A percentile compares a stretch with the other conserved stretches of the same genome.
Conservation (phyloP, 2,113 vertebrate genomes). For the Pholis gunnellus region DNA sequence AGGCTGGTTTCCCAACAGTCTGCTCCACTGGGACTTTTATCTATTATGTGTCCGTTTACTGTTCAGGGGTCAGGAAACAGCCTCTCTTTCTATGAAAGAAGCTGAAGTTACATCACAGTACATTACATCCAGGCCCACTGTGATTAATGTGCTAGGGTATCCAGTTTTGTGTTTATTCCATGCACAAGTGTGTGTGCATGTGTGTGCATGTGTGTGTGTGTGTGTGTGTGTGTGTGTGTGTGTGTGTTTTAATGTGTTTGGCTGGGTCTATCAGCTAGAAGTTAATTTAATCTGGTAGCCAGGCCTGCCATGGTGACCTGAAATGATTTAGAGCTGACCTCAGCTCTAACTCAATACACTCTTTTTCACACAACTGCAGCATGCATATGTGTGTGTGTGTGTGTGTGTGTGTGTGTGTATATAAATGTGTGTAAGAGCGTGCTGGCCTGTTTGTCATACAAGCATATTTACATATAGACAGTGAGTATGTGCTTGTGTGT, state of each 20-base stretch:
- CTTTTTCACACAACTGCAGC: slow-evolving; percentile 44
- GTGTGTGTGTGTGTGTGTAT: slow-evolving; percentile 10
- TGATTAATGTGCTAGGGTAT: slow-evolving; percentile 76
- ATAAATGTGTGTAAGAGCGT: slow-evolving; percentile 18
- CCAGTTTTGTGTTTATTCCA: slow-evolving; percentile 67
- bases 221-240: slow-evolving; percentile 27
- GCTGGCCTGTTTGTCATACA: slow-evolving; percentile 43
- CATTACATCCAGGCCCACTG: slow-evolving; percentile 57
- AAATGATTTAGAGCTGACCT: slow-evolving; percentile 82
- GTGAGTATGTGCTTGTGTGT: slow-evolving; percentile 21
- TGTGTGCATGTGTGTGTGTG: slow-evolving; percentile 29
- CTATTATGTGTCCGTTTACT: slow-evolving; percentile 65
- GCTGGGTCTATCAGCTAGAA: slow-evolving; percentile 72
- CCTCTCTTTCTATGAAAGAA: slow-evolving; percentile 55
- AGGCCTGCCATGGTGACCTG: slow-evolving; percentile 74
- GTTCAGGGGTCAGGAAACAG: slow-evolving; percentile 64
- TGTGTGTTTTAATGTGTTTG: slow-evolving; percentile 69
- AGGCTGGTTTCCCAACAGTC: slow-evolving; percentile 63
- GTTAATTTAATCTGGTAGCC: slow-evolving; percentile 80
- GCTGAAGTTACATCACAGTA: slow-evolving; percentile 62
- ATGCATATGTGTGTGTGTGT: slow-evolving; percentile 31
- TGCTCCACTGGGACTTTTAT: slow-evolving; percentile 67
- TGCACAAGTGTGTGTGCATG: slow-evolving; percentile 11
- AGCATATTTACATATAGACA: slow-evolving; percentile 53
- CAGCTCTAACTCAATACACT: slow-evolving; percentile 75